Conservation (phyloP, 2,113 vertebrate species). For the Beaufortia kweichowensis region DNA sequence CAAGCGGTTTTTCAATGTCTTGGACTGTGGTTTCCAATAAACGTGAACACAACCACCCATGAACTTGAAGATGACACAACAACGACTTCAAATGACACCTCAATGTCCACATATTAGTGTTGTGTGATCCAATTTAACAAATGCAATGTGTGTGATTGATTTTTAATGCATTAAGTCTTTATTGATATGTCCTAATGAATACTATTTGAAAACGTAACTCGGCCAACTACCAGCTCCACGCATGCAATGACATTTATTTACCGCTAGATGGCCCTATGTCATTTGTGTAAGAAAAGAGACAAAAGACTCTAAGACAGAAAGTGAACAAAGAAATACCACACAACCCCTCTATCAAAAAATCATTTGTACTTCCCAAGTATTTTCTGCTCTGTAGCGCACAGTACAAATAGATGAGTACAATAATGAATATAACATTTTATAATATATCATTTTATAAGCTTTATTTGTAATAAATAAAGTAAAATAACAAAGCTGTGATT, state of each 20-base stretch:
- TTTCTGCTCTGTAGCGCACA: not conserved
- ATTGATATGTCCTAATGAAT: not conserved
- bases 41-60: not conserved
- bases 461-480: no score
- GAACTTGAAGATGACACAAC: not conserved
- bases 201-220: not conserved
- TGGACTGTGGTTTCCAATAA: not conserved
- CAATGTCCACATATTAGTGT: not conserved
- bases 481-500: not conserved
- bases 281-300: conserved; percentile 13
- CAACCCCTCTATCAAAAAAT: not conserved
- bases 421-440: no score
- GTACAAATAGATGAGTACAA: no score
- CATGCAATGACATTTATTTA: not conserved
- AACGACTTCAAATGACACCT: not conserved
- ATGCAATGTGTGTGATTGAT: not conserved
- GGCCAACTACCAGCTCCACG: no score
- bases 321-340: conserved; percentile 4
- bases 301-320: conserved; percentile 4
- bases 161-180: not conserved
- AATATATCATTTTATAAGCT: no score
- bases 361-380: not conserved
- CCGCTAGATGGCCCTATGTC: conserved; percentile 40
- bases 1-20: no score
- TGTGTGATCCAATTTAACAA: not conserved